A percentile compares a stretch with the other conserved stretches of the same genome.
These are phyloP conservation scores for Liopterus haemorrhoidalis DNA, from an alignment of 2,888 invertebrate genomes.

Conservation along the genomic window DNA sequence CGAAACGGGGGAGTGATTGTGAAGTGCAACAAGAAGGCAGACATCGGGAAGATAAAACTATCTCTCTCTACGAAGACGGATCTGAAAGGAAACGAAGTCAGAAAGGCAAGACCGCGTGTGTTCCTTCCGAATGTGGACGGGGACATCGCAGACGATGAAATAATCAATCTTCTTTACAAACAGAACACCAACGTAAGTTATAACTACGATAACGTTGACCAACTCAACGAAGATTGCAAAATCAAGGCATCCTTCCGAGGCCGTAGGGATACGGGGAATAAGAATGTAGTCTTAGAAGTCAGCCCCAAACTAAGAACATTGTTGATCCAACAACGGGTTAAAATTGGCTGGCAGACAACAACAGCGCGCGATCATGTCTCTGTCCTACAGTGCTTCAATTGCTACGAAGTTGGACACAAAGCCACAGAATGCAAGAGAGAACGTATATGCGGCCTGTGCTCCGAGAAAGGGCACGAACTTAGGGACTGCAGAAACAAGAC, in stretches of 20 bases:
- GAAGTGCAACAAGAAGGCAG: neutral
- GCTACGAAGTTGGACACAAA: slow-evolving; percentile 19
- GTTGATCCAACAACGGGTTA: neutral
- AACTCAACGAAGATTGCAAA: neutral
- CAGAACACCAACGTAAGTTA: neutral
- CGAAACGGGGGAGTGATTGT: slow-evolving; percentile 1
- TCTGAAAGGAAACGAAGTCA: slow-evolving; percentile 1
- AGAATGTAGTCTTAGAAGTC: slow-evolving; percentile 5
- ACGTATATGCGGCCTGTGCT: slow-evolving; percentile 11
- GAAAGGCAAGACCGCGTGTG: slow-evolving; percentile 5
- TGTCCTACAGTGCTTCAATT: slow-evolving; percentile 23
- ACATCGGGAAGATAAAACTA: neutral
- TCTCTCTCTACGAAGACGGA: neutral
- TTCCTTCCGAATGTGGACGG: neutral
- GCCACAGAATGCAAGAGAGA: slow-evolving; percentile 16
- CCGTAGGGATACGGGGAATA: neutral
- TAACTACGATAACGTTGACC: slow-evolving; percentile 1
- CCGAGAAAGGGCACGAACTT: slow-evolving; percentile 5
- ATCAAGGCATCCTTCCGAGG: neutral
- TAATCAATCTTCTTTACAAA: neutral
- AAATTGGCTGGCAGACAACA: neutral
- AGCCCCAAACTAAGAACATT: slow-evolving; percentile 7
- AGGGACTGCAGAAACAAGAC: neutral
- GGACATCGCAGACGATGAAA: neutral
- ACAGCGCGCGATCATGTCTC: slow-evolving; percentile 16